Conservation (phyloP, 2,113 vertebrate genomes). For the Catharus bicknelli region DNA sequence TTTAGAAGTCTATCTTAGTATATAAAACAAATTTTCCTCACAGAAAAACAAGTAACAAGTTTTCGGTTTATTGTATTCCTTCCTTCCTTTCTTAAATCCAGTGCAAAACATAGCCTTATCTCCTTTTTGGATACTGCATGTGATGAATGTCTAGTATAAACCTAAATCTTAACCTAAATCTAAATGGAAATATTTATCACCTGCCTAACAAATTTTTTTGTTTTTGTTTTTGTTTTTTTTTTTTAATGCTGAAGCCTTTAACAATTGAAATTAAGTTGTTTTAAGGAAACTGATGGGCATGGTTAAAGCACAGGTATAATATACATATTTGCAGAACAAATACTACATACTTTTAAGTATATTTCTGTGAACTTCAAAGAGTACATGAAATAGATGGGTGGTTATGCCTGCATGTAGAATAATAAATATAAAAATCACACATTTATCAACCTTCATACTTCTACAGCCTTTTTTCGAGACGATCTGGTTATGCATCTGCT, state of each 20-base stretch:
- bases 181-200: not conserved
- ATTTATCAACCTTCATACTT: not conserved
- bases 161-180: not conserved
- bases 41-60: not conserved
- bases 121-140: not conserved
- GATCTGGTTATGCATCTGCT: not conserved
- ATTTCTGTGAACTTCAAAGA: not conserved
- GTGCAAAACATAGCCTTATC: not conserved
- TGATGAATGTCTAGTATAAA: not conserved
- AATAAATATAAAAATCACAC: not conserved
- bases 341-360: not conserved
- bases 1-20: not conserved
- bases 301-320: not conserved
- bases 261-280: not conserved
- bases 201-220: not conserved
- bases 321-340: not conserved
- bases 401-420: not conserved
- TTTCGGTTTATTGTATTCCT: not conserved
- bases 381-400: not conserved
- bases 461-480: not conserved
- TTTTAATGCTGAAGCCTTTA: not conserved
- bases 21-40: not conserved
- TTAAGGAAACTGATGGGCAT: not conserved
- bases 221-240: not conserved
- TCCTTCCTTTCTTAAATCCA: not conserved